These are phyloP conservation scores for Spodoptera frugiperda DNA, from an alignment of 1,140 invertebrate species.

Conservation along the genomic window DNA sequence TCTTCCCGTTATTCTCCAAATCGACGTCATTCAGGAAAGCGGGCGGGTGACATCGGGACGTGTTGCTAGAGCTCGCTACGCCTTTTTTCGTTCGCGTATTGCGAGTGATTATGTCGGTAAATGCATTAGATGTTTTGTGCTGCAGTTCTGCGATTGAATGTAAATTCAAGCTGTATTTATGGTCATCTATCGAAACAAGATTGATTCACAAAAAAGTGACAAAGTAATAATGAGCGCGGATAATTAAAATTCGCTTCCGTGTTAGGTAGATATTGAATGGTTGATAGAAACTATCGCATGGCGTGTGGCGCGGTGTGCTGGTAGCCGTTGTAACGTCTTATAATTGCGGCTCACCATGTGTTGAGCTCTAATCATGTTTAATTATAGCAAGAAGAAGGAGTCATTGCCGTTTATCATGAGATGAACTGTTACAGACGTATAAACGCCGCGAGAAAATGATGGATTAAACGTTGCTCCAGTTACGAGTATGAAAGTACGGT, in stretches of 20 bases:
- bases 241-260: conserved; percentile 78
- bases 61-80: background rate
- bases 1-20: conserved; percentile 60
- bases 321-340: conserved; percentile 78
- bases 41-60: conserved; percentile 58
- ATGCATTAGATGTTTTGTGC: background rate
- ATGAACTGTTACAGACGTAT: conserved; percentile 82
- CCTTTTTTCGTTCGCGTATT: background rate
- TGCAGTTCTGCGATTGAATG: background rate
- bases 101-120: background rate
- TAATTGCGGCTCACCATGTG: conserved; percentile 82
- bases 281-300: conserved; percentile 76
- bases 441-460: conserved; percentile 70
- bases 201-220: conserved; percentile 39
- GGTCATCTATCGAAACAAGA: conserved; percentile 39
- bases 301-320: conserved; percentile 70
- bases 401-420: conserved; percentile 84
- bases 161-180: conserved; percentile 4
- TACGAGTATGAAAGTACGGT: conserved; percentile 52
- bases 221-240: conserved; percentile 59
- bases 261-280: conserved; percentile 71
- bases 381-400: conserved; percentile 78
- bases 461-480: conserved; percentile 60
- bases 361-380: conserved; percentile 84
- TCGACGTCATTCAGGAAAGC: conserved; percentile 56